Conservation (phyloP, 2,113 vertebrate species). For the Cololabis saira region DNA sequence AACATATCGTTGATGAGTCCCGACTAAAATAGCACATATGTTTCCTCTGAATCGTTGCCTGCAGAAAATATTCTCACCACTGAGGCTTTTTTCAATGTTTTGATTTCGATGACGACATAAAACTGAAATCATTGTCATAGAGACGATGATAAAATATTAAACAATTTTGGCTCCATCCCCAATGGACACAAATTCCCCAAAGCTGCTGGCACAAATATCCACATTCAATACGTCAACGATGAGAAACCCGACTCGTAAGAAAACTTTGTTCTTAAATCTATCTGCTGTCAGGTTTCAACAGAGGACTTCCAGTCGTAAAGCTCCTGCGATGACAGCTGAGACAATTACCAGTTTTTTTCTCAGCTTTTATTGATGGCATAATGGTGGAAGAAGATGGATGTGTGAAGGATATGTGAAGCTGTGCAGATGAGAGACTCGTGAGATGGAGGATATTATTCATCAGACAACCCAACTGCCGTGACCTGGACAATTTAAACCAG, state of each 20-base stretch:
- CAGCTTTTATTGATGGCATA: no score
- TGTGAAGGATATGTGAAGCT: no score
- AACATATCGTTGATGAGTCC: neutral
- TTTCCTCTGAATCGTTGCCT: neutral
- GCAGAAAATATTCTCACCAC: neutral
- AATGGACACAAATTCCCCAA: conserved; percentile 26
- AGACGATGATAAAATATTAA: conserved; percentile 35
- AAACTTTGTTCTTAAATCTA: conserved; percentile 35
- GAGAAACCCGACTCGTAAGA: neutral
- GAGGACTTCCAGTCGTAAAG: neutral
- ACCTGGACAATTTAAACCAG: no score
- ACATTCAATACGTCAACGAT: conserved; percentile 2
- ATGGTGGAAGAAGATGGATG: no score
- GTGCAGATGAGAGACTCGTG: no score
- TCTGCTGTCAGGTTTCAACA: conserved; percentile 14
- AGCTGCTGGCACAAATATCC: conserved; percentile 31
- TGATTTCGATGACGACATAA: conserved; percentile 3
- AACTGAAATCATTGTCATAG: conserved; percentile 8
- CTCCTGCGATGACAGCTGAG: conserved; percentile 7
- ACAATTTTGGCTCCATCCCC: conserved; percentile 31
- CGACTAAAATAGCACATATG: conserved; percentile 12
- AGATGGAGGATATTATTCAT: no score
- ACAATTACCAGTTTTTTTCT: neutral
- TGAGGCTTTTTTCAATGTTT: neutral
- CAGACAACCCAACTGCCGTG: no score